Conservation (phyloP, 1,140 invertebrate genomes). For the roundworm (Caenorhabditis elegans) region WBcel235 BX284605.5:20782001-20782500, state of each 20-base stretch:
- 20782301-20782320: too few species aligned
- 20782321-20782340: too few species aligned
- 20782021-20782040: slow-evolving; percentile 44
- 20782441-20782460: slow-evolving; percentile 19
- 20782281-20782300: too few species aligned
- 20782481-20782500: not conserved
- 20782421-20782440: too few species aligned
- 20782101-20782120: slow-evolving; percentile 40
- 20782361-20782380: slow-evolving; percentile 13
- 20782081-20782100: slow-evolving; percentile 42
- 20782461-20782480: not conserved
- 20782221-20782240: too few species aligned
- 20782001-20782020: slow-evolving; percentile 55
- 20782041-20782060: not conserved
- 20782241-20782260: too few species aligned
- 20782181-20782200: not conserved
- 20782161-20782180: too few species aligned
- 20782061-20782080: slow-evolving; percentile 36
- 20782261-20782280: slow-evolving; percentile 10
- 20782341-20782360: too few species aligned
- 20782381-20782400: not conserved
- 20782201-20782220: too few species aligned
- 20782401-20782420: slow-evolving; percentile 1
- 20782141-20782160: slow-evolving; percentile 15
- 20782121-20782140: slow-evolving; percentile 32